phyloP scores from a whole-genome alignment of 2,113 vertebrate species.

The Larimichthys polyactis region DNA sequence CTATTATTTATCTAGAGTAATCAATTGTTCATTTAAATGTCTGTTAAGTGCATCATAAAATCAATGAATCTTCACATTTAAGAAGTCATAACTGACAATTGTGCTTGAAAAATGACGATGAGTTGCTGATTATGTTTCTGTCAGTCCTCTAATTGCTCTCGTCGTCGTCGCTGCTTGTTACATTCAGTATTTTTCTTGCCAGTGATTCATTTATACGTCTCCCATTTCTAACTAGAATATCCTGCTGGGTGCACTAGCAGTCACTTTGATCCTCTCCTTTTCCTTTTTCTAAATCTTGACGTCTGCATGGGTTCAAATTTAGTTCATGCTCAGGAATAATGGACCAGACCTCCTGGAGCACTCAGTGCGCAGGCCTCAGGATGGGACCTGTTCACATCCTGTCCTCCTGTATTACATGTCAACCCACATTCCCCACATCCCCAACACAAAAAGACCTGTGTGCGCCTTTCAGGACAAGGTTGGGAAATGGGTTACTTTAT shows the following conservation, averaged over 20 bases:
- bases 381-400: conserved; percentile 49
- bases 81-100: background rate
- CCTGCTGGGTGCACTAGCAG: background rate
- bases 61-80: background rate
- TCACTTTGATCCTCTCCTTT: background rate
- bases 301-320: conserved; percentile 14
- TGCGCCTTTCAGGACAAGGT: conserved; percentile 55
- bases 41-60: background rate
- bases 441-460: conserved; percentile 43
- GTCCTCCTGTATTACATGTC: conserved; percentile 59
- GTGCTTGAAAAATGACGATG: background rate
- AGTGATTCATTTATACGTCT: background rate
- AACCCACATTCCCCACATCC: conserved; percentile 59
- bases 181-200: background rate
- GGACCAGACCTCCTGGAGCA: background rate
- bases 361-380: conserved; percentile 28
- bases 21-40: no score
- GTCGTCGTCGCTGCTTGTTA: background rate
- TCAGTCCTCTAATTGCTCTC: background rate
- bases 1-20: background rate
- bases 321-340: conserved; percentile 43
- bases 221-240: background rate
- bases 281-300: background rate
- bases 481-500: conserved; percentile 32
- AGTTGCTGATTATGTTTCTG: background rate